phyloP scores from a whole-genome alignment of 2,113 vertebrate genomes.

The Rhinichthys klamathensis region DNA sequence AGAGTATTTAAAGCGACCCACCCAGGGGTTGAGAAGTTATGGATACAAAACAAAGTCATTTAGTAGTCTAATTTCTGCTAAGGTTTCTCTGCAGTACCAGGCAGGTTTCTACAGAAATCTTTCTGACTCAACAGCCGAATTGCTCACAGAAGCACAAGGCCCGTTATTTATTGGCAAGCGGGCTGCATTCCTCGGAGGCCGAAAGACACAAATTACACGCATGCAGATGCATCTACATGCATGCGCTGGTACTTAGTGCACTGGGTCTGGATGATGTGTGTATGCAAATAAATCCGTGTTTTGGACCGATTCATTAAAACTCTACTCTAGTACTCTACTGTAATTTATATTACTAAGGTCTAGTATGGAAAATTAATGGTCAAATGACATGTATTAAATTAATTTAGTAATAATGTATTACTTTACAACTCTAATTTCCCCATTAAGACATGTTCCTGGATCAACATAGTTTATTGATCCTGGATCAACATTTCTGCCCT shows the following conservation, averaged over 20 bases:
- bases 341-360: neutral
- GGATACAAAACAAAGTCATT: neutral
- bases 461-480: too few relatives aligned
- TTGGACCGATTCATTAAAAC: neutral
- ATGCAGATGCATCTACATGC: constrained; percentile 6
- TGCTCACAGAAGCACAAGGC: constrained; percentile 10
- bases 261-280: neutral
- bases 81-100: neutral
- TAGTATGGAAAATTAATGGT: neutral
- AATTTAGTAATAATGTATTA: too few relatives aligned
- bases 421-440: too few relatives aligned
- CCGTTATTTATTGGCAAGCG: constrained; percentile 44
- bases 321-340: neutral
- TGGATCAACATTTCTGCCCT: too few relatives aligned
- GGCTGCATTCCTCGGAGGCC: constrained; percentile 13
- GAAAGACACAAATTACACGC: constrained; percentile 38
- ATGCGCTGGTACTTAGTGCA: constrained; percentile 17
- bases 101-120: constrained; percentile 13
- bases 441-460: too few relatives aligned
- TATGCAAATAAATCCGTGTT: neutral
- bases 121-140: constrained; percentile 16
- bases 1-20: constrained; percentile 9
- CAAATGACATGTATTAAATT: neutral
- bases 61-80: neutral
- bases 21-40: neutral